Conservation (phyloP, 2,888 invertebrate species). For the Rhingia campestris region DNA sequence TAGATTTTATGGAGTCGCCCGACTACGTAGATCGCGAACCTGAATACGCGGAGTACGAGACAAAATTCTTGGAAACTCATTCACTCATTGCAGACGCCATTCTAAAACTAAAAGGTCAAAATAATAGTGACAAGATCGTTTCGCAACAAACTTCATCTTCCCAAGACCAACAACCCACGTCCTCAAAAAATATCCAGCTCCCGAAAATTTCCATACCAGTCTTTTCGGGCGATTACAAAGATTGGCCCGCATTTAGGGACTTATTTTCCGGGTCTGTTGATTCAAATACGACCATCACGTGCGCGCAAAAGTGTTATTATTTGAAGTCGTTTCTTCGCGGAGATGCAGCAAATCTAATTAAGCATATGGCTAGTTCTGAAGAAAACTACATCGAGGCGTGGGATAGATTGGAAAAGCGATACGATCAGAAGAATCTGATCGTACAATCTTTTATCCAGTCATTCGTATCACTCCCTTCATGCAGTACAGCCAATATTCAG, state of each 20-base stretch:
- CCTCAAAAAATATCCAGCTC: neutral
- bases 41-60: slow-evolving; percentile 3
- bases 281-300: neutral
- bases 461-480: slow-evolving; percentile 12
- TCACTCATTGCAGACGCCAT: neutral
- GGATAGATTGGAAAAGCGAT: slow-evolving; percentile 12
- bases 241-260: too few species aligned
- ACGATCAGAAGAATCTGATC: neutral
- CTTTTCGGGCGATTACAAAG: neutral
- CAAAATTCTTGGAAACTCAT: neutral
- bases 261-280: too few species aligned
- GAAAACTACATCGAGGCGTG: slow-evolving; percentile 25
- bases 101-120: neutral
- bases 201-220: neutral
- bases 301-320: slow-evolving; percentile 7
- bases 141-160: neutral
- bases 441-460: neutral
- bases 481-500: slow-evolving; percentile 2
- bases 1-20: neutral
- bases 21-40: slow-evolving; percentile 1
- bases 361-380: slow-evolving; percentile 1
- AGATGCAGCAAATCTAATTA: neutral
- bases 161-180: neutral
- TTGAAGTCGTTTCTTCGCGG: neutral
- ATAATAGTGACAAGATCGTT: neutral